Percentiles rank a stretch among this genome's conserved stretches.
These are phyloP conservation scores for Taenioides sp. DNA, from an alignment of 2,797 vertebrate species.

Conservation along the genomic window DNA sequence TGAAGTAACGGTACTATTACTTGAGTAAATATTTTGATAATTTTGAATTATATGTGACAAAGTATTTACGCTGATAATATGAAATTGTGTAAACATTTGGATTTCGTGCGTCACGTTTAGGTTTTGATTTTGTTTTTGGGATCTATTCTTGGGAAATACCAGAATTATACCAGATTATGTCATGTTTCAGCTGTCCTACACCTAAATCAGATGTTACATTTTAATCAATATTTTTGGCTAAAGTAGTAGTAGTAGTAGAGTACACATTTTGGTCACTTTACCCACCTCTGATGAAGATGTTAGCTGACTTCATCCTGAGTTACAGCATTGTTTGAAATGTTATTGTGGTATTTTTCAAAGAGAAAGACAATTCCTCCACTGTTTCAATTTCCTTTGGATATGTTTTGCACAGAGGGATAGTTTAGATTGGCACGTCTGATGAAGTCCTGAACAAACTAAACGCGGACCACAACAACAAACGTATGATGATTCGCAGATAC, in stretches of 20 bases:
- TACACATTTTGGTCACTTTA: background rate
- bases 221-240: background rate
- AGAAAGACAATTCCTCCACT: conserved; percentile 15
- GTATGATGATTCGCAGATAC: conserved; percentile 54
- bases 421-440: conserved; percentile 7
- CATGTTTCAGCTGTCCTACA: background rate
- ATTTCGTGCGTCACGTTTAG: too few relatives aligned
- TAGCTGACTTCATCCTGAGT: conserved; percentile 15
- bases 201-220: background rate
- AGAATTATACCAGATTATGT: background rate
- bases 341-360: conserved; percentile 10
- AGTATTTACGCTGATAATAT: too few relatives aligned
- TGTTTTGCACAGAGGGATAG: background rate
- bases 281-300: background rate
- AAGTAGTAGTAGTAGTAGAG: too few relatives aligned
- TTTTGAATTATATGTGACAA: too few relatives aligned
- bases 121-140: too few relatives aligned
- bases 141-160: too few relatives aligned
- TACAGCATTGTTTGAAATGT: conserved; percentile 12
- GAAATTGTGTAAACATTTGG: too few relatives aligned
- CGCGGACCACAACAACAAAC: conserved; percentile 20
- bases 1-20: background rate
- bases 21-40: background rate
- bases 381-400: conserved; percentile 27
- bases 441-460: conserved; percentile 8